Evolutionary conservation across 1,140 invertebrate species (phyloP).

Genomic region (Arctopsyche grandis): DNA sequence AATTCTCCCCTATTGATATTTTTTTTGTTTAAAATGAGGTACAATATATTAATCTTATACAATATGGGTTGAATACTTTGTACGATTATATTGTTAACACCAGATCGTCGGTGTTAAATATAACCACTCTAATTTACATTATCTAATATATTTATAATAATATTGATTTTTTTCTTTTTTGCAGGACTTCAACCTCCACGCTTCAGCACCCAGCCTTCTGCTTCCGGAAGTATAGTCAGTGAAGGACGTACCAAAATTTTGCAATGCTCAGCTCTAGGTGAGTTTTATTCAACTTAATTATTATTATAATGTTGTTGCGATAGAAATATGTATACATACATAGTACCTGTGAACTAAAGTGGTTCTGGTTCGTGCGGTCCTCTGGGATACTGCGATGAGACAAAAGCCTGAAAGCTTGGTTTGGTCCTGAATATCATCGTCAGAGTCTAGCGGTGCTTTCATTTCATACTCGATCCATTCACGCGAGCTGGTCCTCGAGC

Average conservation of each 20-base stretch:
- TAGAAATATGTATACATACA: no score
- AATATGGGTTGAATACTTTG: no score
- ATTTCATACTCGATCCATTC: background rate
- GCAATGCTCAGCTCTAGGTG: constrained; percentile 88
- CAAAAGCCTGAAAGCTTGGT: constrained; percentile 2
- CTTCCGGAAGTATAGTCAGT: constrained; percentile 83
- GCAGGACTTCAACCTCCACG: constrained; percentile 76
- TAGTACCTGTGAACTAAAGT: background rate
- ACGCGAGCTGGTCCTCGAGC: background rate
- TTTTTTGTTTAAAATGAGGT: no score
- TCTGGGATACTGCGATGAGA: background rate
- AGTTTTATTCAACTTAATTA: constrained; percentile 58
- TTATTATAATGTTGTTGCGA: background rate
- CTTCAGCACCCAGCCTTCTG: constrained; percentile 84
- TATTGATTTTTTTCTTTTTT: constrained; percentile 52
- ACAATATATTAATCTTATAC: no score
- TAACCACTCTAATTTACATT: no score
- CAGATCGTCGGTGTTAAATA: no score
- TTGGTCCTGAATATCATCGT: background rate
- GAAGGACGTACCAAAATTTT: constrained; percentile 90
- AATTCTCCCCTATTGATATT: no score
- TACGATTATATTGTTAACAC: no score
- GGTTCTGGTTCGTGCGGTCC: background rate
- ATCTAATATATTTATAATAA: background rate
- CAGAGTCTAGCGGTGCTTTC: background rate